phyloP scores from a whole-genome alignment of 2,888 invertebrate species.

The Loripinus fragilis region DNA sequence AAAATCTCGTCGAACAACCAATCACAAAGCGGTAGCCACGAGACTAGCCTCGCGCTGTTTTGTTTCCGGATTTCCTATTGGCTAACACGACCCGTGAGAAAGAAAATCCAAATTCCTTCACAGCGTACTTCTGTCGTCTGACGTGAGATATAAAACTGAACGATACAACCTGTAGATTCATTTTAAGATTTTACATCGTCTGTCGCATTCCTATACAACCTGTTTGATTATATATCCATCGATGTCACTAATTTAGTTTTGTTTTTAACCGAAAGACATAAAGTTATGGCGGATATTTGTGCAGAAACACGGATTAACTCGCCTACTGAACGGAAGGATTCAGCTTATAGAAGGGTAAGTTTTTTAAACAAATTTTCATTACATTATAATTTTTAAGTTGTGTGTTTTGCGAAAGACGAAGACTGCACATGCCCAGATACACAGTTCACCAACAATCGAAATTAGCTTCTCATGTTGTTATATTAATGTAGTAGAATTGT shows the following conservation, averaged over 20 bases:
- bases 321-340: slow-evolving; percentile 58
- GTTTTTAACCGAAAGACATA: not conserved
- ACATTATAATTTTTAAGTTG: no score
- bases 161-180: slow-evolving; percentile 59
- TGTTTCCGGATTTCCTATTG: slow-evolving; percentile 64
- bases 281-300: slow-evolving; percentile 49
- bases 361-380: no score
- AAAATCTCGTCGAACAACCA: slow-evolving; percentile 52
- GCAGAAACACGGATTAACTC: slow-evolving; percentile 43
- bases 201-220: not conserved
- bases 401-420: no score
- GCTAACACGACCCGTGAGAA: slow-evolving; percentile 79
- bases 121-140: slow-evolving; percentile 73
- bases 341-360: slow-evolving; percentile 61
- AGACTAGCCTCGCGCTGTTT: slow-evolving; percentile 54
- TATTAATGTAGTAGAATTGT: no score
- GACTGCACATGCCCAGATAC: no score
- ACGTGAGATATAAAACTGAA: slow-evolving; percentile 66
- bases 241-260: no score
- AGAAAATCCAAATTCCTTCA: slow-evolving; percentile 72
- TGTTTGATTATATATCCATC: no score
- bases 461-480: no score
- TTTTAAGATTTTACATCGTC: not conserved
- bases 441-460: no score
- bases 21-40: slow-evolving; percentile 57